Base-by-base conservation (phyloP, 2,888 invertebrate species). In the Apodemia duryi region DNA sequence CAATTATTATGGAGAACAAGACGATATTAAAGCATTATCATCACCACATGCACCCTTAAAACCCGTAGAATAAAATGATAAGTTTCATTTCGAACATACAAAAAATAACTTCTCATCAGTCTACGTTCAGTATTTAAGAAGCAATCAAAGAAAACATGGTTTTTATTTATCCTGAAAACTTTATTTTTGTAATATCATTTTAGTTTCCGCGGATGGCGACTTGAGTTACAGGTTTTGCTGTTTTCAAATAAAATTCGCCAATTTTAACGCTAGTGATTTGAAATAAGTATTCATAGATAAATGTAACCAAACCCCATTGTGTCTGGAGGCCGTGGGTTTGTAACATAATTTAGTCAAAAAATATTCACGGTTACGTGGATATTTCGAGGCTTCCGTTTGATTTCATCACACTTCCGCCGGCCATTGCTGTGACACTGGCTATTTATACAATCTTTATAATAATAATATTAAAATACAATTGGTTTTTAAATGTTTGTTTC, bases 361-460 rank as follows among this genome's bases (percentile, higher is more conserved):
- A 69, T 69, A 72, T 81, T 85, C 83, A 86, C 82, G 88, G 83
- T 84, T 75, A 73, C 81, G 65, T 78, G 81, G 68, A 63, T 73
- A 71, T 77, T 72, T 73, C 70, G 71, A 66, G 69, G 79, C 81
- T 86, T 89, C 89, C 88, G 88, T 78, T 77, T 75, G 83, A 83
- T 90, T 87, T 84, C 88, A 86, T 86, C 88, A 86, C 88, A 86
- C 75, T 84, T 86, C 86, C 86, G 83, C 65, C 76, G 67, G 70
- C 70, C 71, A 62, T 68, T 66, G 66, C 66, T 60, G 29, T 60
- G 57, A 32, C 29, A 32, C 29, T 60, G 57, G 57, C 13, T n/a
- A 60, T 60, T 35, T 60, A 60, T 61, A 61, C 54, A n/a, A 32
- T 65, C 63, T 52, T 66, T 62, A 61, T 57, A 49, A 54, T 49